Evolutionary conservation across 2,113 vertebrate species (phyloP), one percentile per base, ranked within the genome.

Genomic region (Mola mola): DNA sequence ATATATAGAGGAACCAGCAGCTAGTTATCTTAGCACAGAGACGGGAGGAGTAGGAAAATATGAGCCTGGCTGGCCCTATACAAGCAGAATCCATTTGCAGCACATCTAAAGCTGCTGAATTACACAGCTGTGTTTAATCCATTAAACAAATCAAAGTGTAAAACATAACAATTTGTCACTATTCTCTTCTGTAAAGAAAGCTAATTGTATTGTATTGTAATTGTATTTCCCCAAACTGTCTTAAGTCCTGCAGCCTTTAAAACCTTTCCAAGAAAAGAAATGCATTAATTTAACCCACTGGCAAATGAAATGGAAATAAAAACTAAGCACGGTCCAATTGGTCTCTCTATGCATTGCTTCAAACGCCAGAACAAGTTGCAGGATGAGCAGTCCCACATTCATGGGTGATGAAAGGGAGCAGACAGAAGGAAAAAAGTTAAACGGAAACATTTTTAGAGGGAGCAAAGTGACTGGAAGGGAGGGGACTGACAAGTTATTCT

Each of bases 401-500:
- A 15, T 52, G 44, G 26, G 44, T n/a, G 38, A 53, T 66, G 29
- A 42, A 64, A 60, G 37, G 29, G 34, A 17, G 20, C 26, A 44
- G 22, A 66, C 8, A 19, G 29, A 38, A 19, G 36, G 5, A 40
- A 44, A 24, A 31, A 11, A 20, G 10, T 29, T 1, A 58, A 46
- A 67, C 26, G 50, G 46, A 62, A 78, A 72, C 21, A 41, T 55
- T 36, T 44, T 20, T 5, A 72, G 74, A 60, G 62, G 60, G 50
- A 58, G 66, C n/a, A 11, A 25, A 59, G 15, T 3, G 21, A 25
- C 42, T 26, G 38, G 56, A 52, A 36, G 41, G 59, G 76, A 70
- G 67, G 80, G 59, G 65, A 69, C 55, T 68, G 59, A 78, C 76
- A 64, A 87, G 89, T 90, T 90, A 92, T 92, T 92, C 81, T 90